These are phyloP conservation scores for Dendrocopos noguchii DNA, from an alignment of 2,113 vertebrate species.

Conservation along the genomic window DNA sequence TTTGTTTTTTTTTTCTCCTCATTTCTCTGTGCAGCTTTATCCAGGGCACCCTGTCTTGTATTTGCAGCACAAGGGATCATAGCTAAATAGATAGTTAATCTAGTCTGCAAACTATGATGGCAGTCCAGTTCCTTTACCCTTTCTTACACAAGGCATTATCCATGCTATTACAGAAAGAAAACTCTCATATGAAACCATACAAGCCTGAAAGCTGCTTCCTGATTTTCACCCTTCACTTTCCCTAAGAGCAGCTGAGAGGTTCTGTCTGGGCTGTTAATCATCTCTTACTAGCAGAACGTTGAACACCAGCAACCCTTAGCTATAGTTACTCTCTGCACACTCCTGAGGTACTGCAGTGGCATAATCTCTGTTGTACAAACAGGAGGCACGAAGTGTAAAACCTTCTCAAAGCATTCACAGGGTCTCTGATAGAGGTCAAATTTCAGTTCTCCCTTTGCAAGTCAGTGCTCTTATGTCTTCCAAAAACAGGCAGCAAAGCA, in stretches of 20 bases:
- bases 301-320: neutral
- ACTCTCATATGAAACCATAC: neutral
- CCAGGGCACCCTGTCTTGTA: neutral
- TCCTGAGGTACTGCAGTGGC: neutral
- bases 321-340: neutral
- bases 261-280: neutral
- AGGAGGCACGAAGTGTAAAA: neutral
- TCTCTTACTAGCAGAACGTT: neutral
- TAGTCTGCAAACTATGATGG: neutral
- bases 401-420: neutral
- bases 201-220: neutral
- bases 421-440: neutral
- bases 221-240: neutral
- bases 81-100: neutral
- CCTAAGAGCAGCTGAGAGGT: neutral
- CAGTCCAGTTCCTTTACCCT: neutral
- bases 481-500: neutral
- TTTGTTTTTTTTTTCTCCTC: neutral
- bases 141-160: neutral
- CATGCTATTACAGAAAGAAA: neutral
- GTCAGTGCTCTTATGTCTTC: neutral
- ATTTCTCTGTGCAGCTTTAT: neutral
- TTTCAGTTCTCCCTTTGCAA: neutral
- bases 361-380: too few relatives aligned
- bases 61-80: neutral